These are phyloP conservation scores for Columba janthina DNA, from an alignment of 2,113 vertebrate species.

Conservation along the genomic window DNA sequence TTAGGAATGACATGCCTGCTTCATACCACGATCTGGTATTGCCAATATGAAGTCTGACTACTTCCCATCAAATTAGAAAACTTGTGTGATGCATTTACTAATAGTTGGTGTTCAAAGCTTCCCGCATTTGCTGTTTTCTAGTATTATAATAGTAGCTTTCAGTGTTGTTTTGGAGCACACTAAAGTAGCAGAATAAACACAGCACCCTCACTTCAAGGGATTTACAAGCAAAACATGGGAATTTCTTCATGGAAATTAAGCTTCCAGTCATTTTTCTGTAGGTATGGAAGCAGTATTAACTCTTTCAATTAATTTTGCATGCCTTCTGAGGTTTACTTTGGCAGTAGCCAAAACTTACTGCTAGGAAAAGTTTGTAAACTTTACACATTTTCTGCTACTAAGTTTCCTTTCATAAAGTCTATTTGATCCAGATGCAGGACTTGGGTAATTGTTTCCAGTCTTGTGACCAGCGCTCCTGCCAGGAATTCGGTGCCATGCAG, in stretches of 20 bases:
- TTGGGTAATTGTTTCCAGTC: neutral
- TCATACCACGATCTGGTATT: neutral
- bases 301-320: neutral
- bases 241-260: neutral
- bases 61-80: neutral
- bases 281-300: neutral
- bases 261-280: neutral
- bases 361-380: neutral
- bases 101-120: accelerated
- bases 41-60: neutral
- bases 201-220: neutral
- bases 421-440: neutral
- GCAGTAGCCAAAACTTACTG: neutral
- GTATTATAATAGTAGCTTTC: neutral
- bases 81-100: neutral
- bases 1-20: neutral
- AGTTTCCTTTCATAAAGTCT: neutral
- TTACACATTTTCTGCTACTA: neutral
- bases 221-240: neutral
- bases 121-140: neutral
- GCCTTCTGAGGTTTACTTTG: neutral
- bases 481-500: neutral
- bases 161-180: neutral
- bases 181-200: neutral
- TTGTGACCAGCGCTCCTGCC: neutral